These are phyloP conservation scores for Tetranychus urticae DNA, from an alignment of 1,140 invertebrate genomes.

Conservation along the genomic window DNA sequence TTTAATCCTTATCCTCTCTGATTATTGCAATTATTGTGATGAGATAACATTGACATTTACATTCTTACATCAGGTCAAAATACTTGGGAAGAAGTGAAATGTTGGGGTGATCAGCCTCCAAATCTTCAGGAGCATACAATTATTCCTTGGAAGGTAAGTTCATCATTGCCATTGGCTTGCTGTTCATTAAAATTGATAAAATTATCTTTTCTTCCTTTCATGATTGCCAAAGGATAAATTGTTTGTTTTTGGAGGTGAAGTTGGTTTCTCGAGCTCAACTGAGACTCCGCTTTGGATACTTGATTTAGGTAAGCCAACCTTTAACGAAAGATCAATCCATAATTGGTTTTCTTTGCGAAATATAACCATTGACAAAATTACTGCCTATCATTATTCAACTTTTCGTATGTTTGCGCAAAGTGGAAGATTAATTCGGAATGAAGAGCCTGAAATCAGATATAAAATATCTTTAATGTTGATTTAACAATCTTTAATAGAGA, in stretches of 20 bases:
- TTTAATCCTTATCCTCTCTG: not conserved
- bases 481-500: too few relatives aligned
- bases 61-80: conserved; percentile 17
- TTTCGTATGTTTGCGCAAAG: too few relatives aligned
- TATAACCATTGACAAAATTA: too few relatives aligned
- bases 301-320: conserved; percentile 31
- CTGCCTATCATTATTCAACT: too few relatives aligned
- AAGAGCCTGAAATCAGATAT: too few relatives aligned
- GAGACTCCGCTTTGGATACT: conserved; percentile 73
- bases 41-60: not conserved
- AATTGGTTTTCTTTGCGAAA: too few relatives aligned
- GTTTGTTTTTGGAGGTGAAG: conserved; percentile 68
- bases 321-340: too few relatives aligned
- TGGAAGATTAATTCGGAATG: too few relatives aligned
- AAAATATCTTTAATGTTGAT: too few relatives aligned
- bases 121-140: conserved; percentile 60
- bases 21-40: not conserved
- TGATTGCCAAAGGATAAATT: conserved; percentile 23
- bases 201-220: not conserved
- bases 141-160: conserved; percentile 28
- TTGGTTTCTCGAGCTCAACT: conserved; percentile 45
- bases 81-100: conserved; percentile 21
- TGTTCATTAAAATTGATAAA: not conserved
- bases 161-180: not conserved
- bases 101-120: conserved; percentile 39